These are phyloP conservation scores for Scalopus aquaticus DNA, from an alignment of 2,113 vertebrate genomes.

Conservation along the genomic window DNA sequence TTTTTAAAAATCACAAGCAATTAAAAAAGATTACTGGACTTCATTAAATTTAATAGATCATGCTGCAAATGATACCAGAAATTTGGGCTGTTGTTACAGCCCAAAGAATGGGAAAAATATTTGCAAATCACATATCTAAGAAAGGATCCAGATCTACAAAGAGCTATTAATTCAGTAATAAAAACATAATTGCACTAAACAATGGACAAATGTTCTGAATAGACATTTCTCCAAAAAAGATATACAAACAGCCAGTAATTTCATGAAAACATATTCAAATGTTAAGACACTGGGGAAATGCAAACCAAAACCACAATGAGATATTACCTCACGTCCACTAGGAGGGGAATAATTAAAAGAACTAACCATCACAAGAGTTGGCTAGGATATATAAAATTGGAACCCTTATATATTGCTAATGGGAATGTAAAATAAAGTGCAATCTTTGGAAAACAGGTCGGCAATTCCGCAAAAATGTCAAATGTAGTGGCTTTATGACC, in stretches of 20 bases:
- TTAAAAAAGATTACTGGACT: background rate
- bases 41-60: background rate
- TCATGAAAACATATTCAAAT: background rate
- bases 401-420: background rate
- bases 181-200: background rate
- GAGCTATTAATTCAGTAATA: background rate
- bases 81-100: too few relatives aligned
- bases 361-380: background rate
- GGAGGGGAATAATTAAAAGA: background rate
- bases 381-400: background rate
- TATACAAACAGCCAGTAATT: background rate
- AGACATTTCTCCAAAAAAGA: background rate
- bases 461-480: background rate
- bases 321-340: background rate
- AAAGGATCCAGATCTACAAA: background rate
- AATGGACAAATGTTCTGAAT: background rate
- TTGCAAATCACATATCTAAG: background rate
- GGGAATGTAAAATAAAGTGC: background rate
- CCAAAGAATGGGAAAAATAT: background rate
- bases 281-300: background rate
- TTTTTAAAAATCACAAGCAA: background rate
- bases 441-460: background rate
- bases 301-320: background rate
- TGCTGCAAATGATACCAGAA: background rate
- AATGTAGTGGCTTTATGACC: background rate